These are phyloP conservation scores for Oceanodroma leucorhoa DNA, from an alignment of 2,797 vertebrate species.

Conservation along the genomic window DNA sequence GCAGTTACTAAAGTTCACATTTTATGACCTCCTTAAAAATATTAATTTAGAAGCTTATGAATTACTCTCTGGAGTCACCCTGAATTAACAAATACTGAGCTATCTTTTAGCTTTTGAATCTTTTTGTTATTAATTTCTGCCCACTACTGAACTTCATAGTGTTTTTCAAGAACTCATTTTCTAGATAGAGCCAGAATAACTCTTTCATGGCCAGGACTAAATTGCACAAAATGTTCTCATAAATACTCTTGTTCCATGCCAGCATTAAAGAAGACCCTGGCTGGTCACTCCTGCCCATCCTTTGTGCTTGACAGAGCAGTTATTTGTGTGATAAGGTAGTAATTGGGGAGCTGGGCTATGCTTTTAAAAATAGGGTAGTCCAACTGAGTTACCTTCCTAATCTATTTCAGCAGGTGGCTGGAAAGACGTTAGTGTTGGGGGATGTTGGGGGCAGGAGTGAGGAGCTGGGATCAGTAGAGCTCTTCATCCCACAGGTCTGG, in stretches of 20 bases:
- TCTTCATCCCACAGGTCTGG: not conserved
- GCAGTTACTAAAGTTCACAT: constrained; percentile 62
- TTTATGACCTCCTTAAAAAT: constrained; percentile 65
- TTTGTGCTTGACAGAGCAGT: not conserved
- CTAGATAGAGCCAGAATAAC: not conserved
- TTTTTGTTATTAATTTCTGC: not conserved
- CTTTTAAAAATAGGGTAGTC: not conserved
- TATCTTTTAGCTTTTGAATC: not conserved
- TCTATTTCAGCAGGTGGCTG: not conserved
- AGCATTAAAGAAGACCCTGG: not conserved
- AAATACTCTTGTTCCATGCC: not conserved
- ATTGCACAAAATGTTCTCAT: not conserved
- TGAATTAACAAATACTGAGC: constrained; percentile 53
- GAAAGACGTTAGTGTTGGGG: not conserved
- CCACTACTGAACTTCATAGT: not conserved
- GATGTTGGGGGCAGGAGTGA: not conserved
- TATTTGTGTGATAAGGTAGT: not conserved
- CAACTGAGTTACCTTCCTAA: not conserved
- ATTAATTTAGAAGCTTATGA: constrained; percentile 62
- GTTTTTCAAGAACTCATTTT: not conserved
- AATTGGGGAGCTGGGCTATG: not conserved
- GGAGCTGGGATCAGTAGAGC: not conserved
- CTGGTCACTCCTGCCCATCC: not conserved
- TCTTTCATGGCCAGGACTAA: not conserved
- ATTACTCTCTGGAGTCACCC: constrained; percentile 40